Evolutionary conservation across 2,888 invertebrate species (phyloP), one percentile per base, ranked within the genome.

Genomic region (Lepas anatifera): DNA sequence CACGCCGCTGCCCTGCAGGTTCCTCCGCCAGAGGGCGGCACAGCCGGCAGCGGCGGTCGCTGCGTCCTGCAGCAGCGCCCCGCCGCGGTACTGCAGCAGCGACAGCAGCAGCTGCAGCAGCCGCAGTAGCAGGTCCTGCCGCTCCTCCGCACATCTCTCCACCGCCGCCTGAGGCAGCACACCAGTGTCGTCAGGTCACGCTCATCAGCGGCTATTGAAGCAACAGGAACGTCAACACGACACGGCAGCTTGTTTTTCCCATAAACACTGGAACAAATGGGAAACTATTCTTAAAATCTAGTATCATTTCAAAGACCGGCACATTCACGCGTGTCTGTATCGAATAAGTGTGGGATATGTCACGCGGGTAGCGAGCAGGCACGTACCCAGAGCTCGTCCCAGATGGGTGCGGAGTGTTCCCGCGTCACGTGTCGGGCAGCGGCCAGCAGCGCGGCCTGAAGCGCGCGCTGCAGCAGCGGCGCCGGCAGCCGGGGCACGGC

Each of bases 391-490:
- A 82, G 39, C 83, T 82, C 82, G 16, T 80, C 80, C 91, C 91
- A 92, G 71, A 92, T 85, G 18, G 87, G 76, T 8, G 81, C 79
- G 77, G 85, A 85, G 76, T 88, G 87, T 74, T 87, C 85, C 4
- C 85, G 82, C 68, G 84, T 80, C 73, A 91, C 85, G 73, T 82
- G 83, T 69, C 82, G 81, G 41, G 88, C 79, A 73, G 90, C 84
- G 74, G 88, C 85, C 46, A 82, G 80, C 70, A 90, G 77, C 32
- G 87, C 83, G 77, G 87, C 84, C 69, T 85, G 83, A 1, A 92
- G 79, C 46, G 92, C 85, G 76, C 86, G 83, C 74, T 85, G 86
- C 7, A 88, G 80, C 68, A 85, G 78, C 69, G 83, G 79, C 77
- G 85, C 84, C 68, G 85, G 81, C 58, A 83, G 78, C n/a, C 81